phyloP scores from a whole-genome alignment of 2,797 vertebrate species.

The Nannoperca australis region DNA sequence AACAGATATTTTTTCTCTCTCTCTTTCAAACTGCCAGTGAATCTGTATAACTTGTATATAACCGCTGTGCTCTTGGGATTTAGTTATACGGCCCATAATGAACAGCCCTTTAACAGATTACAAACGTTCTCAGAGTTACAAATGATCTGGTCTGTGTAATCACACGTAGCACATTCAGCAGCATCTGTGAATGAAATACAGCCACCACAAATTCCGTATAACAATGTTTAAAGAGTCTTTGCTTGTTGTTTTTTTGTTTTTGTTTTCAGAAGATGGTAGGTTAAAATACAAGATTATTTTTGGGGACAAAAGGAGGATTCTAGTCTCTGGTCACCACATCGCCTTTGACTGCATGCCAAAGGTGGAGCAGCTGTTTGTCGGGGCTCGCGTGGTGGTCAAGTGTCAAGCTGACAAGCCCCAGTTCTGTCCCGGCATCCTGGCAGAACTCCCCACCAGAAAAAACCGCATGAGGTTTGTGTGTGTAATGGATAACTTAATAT shows the following conservation, averaged over 20 bases:
- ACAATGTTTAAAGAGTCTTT: neutral
- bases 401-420: slow-evolving; percentile 80
- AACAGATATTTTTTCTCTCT: too few species aligned
- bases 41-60: too few species aligned
- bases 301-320: slow-evolving; percentile 87
- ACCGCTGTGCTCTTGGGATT: too few species aligned
- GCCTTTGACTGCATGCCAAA: slow-evolving; percentile 84
- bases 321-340: slow-evolving; percentile 92
- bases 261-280: slow-evolving; percentile 42
- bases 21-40: too few species aligned
- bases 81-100: too few species aligned
- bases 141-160: neutral
- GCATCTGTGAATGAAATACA: neutral
- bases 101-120: too few species aligned
- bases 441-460: slow-evolving; percentile 89
- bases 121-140: neutral
- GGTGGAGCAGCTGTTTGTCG: slow-evolving; percentile 84
- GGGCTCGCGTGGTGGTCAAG: slow-evolving; percentile 89
- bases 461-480: slow-evolving; percentile 88
- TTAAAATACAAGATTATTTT: slow-evolving; percentile 91
- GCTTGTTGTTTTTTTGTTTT: neutral
- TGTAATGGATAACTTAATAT: neutral
- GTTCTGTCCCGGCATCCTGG: slow-evolving; percentile 89
- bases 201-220: neutral
- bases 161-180: neutral